Percentiles rank a stretch among this genome's conserved stretches.
phyloP scores from a whole-genome alignment of 2,797 vertebrate genomes.

The Anguilla pacifica region DNA sequence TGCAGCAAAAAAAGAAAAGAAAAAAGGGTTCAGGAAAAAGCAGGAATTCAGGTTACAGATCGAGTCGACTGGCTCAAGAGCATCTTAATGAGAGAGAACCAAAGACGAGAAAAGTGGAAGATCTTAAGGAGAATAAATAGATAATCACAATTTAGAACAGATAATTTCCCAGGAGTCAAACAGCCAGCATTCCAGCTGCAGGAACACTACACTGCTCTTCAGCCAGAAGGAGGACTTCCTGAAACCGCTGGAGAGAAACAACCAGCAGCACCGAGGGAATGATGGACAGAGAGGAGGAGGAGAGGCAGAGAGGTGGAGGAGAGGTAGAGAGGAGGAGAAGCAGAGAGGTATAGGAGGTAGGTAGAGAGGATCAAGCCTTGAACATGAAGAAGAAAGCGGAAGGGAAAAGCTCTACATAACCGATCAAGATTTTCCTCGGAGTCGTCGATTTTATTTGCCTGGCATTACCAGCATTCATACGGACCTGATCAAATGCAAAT shows the following conservation, averaged over 20 bases:
- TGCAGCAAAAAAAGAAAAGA: slow-evolving; percentile 32
- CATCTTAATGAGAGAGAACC: background rate
- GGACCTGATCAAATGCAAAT: background rate
- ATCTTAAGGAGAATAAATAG: background rate
- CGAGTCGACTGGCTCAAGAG: background rate
- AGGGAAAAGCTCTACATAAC: background rate
- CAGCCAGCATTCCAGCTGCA: slow-evolving; percentile 39
- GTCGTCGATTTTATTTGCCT: background rate
- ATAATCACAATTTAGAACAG: slow-evolving; percentile 11
- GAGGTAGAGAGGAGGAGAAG: no score
- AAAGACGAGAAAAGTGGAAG: background rate
- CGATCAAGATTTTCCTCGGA: background rate
- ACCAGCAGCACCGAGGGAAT: background rate
- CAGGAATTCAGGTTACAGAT: background rate
- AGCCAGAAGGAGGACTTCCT: slow-evolving; percentile 50
- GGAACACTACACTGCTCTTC: slow-evolving; percentile 47
- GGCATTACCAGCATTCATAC: background rate
- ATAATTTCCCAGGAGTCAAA: slow-evolving; percentile 35
- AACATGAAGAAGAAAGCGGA: slow-evolving; percentile 27
- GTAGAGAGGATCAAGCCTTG: background rate
- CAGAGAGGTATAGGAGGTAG: background rate
- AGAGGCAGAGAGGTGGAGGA: background rate
- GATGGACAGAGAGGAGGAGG: background rate
- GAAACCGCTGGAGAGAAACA: slow-evolving; percentile 50
- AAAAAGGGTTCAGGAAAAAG: background rate